These are phyloP conservation scores for Nemotelus pantherinus DNA, from an alignment of 2,888 invertebrate genomes.

Conservation along the genomic window DNA sequence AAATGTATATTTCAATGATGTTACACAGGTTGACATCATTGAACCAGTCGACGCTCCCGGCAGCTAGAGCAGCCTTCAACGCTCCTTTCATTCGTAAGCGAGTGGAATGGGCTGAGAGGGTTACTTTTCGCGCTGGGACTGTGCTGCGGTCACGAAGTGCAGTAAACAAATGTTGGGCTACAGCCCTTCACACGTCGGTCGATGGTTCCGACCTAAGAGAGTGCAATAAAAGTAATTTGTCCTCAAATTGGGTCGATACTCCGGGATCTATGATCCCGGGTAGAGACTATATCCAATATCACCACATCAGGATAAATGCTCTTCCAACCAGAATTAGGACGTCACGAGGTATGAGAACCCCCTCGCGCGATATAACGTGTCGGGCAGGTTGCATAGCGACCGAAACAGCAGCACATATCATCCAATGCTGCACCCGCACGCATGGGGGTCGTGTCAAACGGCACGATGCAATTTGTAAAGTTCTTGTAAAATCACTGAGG, in stretches of 20 bases:
- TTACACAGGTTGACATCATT: too few relatives aligned
- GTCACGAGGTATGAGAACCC: not conserved
- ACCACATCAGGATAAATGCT: conserved; percentile 1
- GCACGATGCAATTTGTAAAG: conserved; percentile 3
- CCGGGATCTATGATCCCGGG: not conserved
- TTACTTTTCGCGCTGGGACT: not conserved
- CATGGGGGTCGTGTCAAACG: not conserved
- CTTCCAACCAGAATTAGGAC: not conserved
- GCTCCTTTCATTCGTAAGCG: not conserved
- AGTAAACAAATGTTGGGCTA: not conserved
- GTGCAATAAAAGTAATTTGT: not conserved
- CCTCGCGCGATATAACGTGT: not conserved
- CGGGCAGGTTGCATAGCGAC: conserved; percentile 1
- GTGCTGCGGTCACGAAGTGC: not conserved
- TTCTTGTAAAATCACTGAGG: too few relatives aligned
- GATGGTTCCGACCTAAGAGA: not conserved
- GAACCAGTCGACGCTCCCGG: too few relatives aligned
- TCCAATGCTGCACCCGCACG: conserved; percentile 18
- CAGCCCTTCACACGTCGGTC: not conserved
- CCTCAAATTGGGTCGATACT: not conserved
- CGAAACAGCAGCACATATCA: not conserved
- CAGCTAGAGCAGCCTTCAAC: not conserved
- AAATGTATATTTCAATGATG: too few relatives aligned
- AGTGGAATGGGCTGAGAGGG: not conserved
- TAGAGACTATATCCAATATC: not conserved